Evolutionary conservation across 2,113 vertebrate species (phyloP), one percentile per base, ranked within the genome.

Genomic region (Anguilla japonica): DNA sequence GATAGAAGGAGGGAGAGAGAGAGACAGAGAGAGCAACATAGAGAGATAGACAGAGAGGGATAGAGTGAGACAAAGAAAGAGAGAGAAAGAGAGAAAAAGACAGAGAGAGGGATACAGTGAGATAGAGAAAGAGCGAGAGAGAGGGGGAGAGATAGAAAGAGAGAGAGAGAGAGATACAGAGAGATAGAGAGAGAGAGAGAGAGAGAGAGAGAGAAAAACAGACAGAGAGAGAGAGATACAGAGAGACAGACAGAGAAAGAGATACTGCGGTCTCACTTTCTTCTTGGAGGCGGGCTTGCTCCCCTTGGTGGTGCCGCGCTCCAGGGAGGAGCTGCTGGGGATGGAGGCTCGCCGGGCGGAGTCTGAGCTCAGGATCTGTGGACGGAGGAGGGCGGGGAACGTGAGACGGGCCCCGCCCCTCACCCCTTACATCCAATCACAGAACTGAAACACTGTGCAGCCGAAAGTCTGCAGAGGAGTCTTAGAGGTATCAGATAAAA

Each of bases 251-350:
- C 5, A 53, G 39, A 13, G 16, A 22, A 5, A 22, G 20, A 84
- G 43, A 46, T 3, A 22, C 41, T n/a, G 26, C 20, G 0, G 18
- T 40, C 43, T 14, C 87, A 91, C 95, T 93, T 95, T 97, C 83
- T 96, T 97, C 89, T 93, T 97, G 84, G 40, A 0, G 2, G 86
- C 0, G 20, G 29, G 43, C 83, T 92, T 97, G 2, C 78, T 41
- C 0, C 40, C 29, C 90, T 96, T 97, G 89, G 91, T 94, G 57
- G 89, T 8, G 15, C 15, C 79, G n/a, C 80, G 88, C 5, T 91
- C 94, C 0, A 90, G 1, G 15, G 92, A 91, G 0, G 46, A 41
- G 75, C 83, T 92, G 83, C 87, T 79, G 3, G 22, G 7, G 15
- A 89, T 90, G 41, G 88, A 92, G 56, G 83, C 75, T 6, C 93